phyloP scores from a whole-genome alignment of 30 jellyfish, hydroid and myxozoan genomes.

The Pseudorhiza aurosa region DNA sequence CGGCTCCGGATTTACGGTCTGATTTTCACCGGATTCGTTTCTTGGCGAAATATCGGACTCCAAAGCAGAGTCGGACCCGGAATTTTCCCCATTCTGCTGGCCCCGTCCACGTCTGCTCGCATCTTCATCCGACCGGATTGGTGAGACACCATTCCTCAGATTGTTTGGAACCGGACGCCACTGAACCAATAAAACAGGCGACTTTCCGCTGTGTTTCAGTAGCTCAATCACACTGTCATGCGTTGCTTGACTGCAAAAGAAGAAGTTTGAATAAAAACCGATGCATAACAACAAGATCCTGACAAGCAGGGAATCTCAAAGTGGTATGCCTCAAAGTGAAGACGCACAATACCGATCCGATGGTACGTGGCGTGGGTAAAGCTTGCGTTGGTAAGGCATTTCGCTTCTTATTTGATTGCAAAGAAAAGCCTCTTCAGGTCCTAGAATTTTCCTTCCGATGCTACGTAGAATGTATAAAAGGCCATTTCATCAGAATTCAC shows the following conservation, averaged over 20 bases:
- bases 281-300: too few species aligned
- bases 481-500: too few species aligned
- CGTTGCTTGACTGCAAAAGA: constrained; percentile 49
- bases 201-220: constrained; percentile 74
- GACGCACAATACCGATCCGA: too few species aligned
- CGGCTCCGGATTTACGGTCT: constrained; percentile 39
- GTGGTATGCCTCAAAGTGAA: too few species aligned
- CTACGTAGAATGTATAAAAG: too few species aligned
- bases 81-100: constrained; percentile 25
- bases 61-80: constrained; percentile 56
- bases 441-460: too few species aligned
- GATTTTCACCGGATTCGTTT: constrained; percentile 6
- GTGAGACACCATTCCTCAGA: constrained; percentile 14
- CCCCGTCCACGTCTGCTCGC: constrained; percentile 3
- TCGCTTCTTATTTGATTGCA: too few species aligned
- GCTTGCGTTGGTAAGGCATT: too few species aligned
- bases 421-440: too few species aligned
- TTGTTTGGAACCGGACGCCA: constrained; percentile 74
- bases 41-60: constrained; percentile 67
- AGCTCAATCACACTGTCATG: constrained; percentile 69
- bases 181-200: constrained; percentile 56
- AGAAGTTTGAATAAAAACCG: too few species aligned
- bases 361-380: too few species aligned
- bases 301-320: too few species aligned
- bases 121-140: constrained; percentile 26